Evolutionary conservation across 1,140 invertebrate genomes (phyloP).

Genomic region (Pseudobourletiella spinata): DNA sequence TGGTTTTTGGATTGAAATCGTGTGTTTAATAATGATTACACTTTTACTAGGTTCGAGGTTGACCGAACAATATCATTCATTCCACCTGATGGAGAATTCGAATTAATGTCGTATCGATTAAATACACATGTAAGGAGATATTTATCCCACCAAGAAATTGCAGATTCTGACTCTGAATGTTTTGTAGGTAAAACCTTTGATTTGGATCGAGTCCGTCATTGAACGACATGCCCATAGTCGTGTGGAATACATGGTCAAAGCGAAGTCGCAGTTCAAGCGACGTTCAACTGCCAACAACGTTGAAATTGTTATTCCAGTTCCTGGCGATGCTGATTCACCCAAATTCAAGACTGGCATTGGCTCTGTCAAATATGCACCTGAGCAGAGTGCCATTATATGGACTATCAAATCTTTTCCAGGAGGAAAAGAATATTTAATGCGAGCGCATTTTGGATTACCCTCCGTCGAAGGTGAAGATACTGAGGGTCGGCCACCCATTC

Average conservation of each 20-base stretch:
- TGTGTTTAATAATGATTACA: not conserved
- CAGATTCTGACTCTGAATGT: no score
- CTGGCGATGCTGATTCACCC: conserved; percentile 94
- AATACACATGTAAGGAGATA: conserved; percentile 76
- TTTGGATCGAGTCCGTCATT: conserved; percentile 99
- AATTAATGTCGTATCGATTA: conserved; percentile 98
- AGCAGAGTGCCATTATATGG: conserved; percentile 97
- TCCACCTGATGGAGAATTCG: conserved; percentile 99
- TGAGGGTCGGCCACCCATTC: conserved; percentile 95
- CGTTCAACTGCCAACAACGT: conserved; percentile 98
- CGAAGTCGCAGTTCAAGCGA: conserved; percentile 97
- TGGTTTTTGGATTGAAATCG: not conserved
- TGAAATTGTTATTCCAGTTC: conserved; percentile 97
- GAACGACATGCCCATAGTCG: conserved; percentile 96
- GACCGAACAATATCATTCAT: conserved; percentile 98
- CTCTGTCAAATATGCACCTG: conserved; percentile 94
- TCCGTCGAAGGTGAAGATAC: conserved; percentile 91
- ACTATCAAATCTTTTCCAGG: conserved; percentile 99
- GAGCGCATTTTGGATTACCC: conserved; percentile 97
- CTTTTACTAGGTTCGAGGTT: conserved; percentile 75
- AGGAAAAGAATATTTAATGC: conserved; percentile 98
- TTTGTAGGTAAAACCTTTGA: conserved; percentile 79
- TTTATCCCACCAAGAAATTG: no score
- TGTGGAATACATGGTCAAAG: conserved; percentile 99
- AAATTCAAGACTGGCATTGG: conserved; percentile 99